A percentile compares a stretch with the other conserved stretches of the same genome.
Conservation (phyloP, 2,888 invertebrate species). For the Pyrgus malvae region DNA sequence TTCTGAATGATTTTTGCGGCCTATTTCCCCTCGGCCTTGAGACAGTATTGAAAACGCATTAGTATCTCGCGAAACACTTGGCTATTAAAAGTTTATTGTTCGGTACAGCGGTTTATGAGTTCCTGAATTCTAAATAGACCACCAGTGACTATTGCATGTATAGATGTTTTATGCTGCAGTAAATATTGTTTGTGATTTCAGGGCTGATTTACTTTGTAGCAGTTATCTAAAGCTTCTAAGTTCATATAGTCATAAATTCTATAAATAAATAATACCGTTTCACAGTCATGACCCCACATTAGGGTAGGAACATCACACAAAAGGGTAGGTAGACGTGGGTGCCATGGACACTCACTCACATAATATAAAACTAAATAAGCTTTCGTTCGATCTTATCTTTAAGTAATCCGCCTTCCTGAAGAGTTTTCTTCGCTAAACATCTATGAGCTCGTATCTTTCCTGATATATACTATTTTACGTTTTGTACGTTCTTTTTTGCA, state of each 20-base stretch:
- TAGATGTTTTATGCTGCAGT: slow-evolving; percentile 11
- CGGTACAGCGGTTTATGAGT: slow-evolving; percentile 5
- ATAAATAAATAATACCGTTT: too few relatives aligned
- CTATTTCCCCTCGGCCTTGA: slow-evolving; percentile 10
- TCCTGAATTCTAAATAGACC: slow-evolving; percentile 19
- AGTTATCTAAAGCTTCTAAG: not conserved
- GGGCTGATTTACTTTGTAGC: not conserved
- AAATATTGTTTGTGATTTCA: not conserved
- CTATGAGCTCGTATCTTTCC: too few relatives aligned
- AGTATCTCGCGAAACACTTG: slow-evolving; percentile 12
- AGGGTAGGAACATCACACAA: too few relatives aligned
- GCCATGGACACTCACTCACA: too few relatives aligned
- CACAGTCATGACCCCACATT: too few relatives aligned
- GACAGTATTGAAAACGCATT: slow-evolving; percentile 21
- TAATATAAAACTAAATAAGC: too few relatives aligned
- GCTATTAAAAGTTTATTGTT: slow-evolving; percentile 21
- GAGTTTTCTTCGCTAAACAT: too few relatives aligned
- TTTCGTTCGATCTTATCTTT: too few relatives aligned
- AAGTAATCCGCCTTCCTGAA: too few relatives aligned
- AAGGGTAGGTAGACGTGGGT: too few relatives aligned
- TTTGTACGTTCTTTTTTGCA: too few relatives aligned
- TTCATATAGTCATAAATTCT: not conserved
- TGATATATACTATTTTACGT: too few relatives aligned
- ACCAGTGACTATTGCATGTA: slow-evolving; percentile 4
- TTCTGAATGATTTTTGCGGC: not conserved